These are phyloP conservation scores for Ptychochromis oligacanthus DNA, from an alignment of 2,113 vertebrate species.

Conservation along the genomic window DNA sequence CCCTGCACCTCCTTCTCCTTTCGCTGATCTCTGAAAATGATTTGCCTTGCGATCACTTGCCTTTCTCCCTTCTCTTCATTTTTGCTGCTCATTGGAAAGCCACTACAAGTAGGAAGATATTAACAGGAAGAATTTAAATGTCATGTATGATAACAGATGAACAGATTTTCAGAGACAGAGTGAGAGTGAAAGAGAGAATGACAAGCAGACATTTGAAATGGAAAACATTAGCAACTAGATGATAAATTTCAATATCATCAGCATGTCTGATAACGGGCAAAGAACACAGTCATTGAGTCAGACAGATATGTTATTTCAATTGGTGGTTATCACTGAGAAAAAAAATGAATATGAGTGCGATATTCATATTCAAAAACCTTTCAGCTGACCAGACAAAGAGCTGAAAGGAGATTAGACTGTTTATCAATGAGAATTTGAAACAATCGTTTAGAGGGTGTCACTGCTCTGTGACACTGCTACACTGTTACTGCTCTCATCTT, in stretches of 20 bases:
- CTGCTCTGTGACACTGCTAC: background rate
- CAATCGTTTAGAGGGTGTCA: conserved; percentile 21
- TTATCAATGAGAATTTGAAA: conserved; percentile 58
- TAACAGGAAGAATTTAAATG: conserved; percentile 36
- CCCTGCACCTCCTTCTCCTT: background rate
- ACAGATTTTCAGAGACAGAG: conserved; percentile 4
- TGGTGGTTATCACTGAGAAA: conserved; percentile 35
- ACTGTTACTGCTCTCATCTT: conserved; percentile 5
- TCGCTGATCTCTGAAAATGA: background rate
- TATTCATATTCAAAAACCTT: conserved; percentile 4
- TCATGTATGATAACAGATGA: conserved; percentile 45
- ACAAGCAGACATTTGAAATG: conserved; percentile 23
- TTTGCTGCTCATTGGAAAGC: conserved; percentile 9
- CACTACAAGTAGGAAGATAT: conserved; percentile 49
- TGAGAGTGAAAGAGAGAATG: conserved; percentile 21
- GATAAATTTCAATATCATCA: conserved; percentile 48
- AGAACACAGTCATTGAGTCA: conserved; percentile 18
- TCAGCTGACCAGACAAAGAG: conserved; percentile 1
- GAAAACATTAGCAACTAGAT: conserved; percentile 34
- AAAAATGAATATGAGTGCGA: conserved; percentile 36
- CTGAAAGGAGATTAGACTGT: conserved; percentile 27
- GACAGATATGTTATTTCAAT: conserved; percentile 34
- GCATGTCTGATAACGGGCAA: conserved; percentile 35
- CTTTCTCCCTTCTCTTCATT: conserved; percentile 4
- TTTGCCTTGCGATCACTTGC: background rate